Evolutionary conservation across 2,888 invertebrate genomes (phyloP).

Genomic region (Drosophila cyrtoloma): DNA sequence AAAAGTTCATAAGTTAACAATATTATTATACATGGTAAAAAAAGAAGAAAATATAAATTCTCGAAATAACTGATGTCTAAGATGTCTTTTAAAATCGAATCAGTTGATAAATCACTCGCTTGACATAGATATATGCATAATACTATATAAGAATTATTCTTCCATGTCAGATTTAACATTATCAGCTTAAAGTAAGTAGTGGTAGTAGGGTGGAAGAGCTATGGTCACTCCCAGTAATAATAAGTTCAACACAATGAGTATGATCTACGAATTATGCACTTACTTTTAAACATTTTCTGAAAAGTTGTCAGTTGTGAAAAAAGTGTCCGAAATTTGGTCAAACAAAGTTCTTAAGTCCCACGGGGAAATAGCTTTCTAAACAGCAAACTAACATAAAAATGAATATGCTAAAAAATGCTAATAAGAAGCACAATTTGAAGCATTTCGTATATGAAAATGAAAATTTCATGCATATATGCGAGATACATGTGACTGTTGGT

Average conservation of each 20-base stretch:
- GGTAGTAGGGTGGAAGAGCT: not conserved
- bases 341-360: not conserved
- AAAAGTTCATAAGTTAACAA: not conserved
- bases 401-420: not conserved
- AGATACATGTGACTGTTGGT: not conserved
- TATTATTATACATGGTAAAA: not conserved
- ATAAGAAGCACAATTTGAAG: constrained; percentile 2
- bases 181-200: not conserved
- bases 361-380: not conserved
- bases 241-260: not conserved
- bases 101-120: not conserved
- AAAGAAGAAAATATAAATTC: not conserved
- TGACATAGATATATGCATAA: not conserved
- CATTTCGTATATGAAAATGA: constrained; percentile 16
- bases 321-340: not conserved
- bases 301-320: not conserved
- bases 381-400: not conserved
- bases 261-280: not conserved
- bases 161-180: not conserved
- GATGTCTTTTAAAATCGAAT: not conserved
- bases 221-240: not conserved
- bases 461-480: constrained; percentile 9
- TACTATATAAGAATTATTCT: not conserved
- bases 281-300: not conserved
- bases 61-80: not conserved